Conservation (phyloP, 2,797 vertebrate genomes). For the Sebastes diploproa region DNA sequence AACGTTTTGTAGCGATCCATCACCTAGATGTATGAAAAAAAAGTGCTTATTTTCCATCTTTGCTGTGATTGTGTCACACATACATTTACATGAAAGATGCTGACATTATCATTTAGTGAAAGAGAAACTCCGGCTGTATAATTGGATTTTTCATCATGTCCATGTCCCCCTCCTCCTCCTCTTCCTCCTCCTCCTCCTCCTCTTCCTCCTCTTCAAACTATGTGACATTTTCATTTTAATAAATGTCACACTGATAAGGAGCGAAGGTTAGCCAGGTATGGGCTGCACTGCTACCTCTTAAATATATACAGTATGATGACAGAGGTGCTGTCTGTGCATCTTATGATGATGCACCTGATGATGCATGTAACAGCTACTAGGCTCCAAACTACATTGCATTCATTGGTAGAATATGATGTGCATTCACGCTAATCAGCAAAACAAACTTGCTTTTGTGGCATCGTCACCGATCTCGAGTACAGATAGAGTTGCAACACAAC, state of each 20-base stretch:
- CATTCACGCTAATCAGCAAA: background rate
- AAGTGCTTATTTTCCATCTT: conserved; percentile 13
- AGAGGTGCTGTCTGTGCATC: conserved; percentile 68
- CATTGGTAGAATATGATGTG: background rate
- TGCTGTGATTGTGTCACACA: background rate
- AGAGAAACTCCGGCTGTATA: conserved; percentile 71
- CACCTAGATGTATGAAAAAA: background rate
- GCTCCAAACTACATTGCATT: background rate
- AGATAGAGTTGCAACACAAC: background rate
- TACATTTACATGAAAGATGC: conserved; percentile 81
- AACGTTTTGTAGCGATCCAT: background rate
- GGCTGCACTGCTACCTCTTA: background rate
- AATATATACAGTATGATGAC: conserved; percentile 7
- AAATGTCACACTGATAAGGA: conserved; percentile 82
- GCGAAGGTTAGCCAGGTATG: conserved; percentile 75
- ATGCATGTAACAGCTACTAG: background rate
- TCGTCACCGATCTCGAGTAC: background rate
- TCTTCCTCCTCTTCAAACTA: conserved; percentile 57
- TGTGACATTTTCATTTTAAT: conserved; percentile 94
- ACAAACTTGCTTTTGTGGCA: background rate
- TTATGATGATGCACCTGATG: background rate
- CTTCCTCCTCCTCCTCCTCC: background rate
- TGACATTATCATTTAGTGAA: conserved; percentile 84
- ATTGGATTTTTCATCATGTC: conserved; percentile 83
- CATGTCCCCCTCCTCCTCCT: no score